Percentiles rank a stretch among this genome's conserved stretches.
phyloP scores from a whole-genome alignment of 1,140 invertebrate genomes.

The Cherax destructor region DNA sequence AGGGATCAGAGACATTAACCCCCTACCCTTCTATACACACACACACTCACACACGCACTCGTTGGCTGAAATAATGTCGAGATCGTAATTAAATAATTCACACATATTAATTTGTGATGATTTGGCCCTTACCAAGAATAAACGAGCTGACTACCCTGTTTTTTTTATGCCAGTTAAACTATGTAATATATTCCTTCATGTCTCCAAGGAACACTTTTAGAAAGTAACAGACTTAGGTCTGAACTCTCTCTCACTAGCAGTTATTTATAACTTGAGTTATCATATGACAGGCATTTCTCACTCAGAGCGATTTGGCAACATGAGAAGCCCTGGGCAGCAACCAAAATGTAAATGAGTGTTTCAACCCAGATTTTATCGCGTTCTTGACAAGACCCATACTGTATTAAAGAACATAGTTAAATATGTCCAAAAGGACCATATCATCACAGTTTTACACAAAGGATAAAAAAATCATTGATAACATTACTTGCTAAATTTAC shows the following conservation, averaged over 20 bases:
- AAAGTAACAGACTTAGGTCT: not conserved
- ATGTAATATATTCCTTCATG: too few species aligned
- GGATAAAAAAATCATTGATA: not conserved
- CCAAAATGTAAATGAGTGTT: too few species aligned
- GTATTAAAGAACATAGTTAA: not conserved
- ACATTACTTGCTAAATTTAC: not conserved
- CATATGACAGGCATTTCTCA: not conserved
- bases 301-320: too few species aligned
- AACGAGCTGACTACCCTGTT: not conserved
- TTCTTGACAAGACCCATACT: too few species aligned
- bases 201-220: too few species aligned
- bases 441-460: not conserved
- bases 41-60: constrained; percentile 16
- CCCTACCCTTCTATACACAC: constrained; percentile 10
- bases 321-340: too few species aligned
- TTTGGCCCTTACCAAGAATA: not conserved
- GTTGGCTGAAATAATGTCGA: constrained; percentile 36
- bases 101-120: not conserved
- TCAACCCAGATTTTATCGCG: too few species aligned
- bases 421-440: not conserved
- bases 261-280: not conserved
- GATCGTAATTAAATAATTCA: constrained; percentile 2
- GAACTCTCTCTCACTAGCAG: not conserved
- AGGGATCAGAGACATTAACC: not conserved
- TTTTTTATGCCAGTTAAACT: too few species aligned